Conservation (phyloP, 2,888 invertebrate genomes). For the Sinopyrophorus schimmeli region DNA sequence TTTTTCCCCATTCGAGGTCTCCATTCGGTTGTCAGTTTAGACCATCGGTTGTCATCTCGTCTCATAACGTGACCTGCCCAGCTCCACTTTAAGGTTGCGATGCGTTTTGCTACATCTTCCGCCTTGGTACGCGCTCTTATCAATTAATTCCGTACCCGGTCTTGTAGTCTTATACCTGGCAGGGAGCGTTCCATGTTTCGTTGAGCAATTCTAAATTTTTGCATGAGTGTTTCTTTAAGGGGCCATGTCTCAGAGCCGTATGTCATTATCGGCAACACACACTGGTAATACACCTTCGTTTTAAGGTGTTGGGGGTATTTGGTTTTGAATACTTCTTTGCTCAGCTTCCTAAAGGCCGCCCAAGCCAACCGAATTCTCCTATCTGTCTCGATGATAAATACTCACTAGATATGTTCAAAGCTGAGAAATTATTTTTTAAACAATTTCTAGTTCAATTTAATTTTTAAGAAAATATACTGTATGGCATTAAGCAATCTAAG, state of each 20-base stretch:
- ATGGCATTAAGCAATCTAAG: too few species aligned
- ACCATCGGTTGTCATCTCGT: not conserved
- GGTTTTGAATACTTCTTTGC: not conserved
- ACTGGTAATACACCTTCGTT: not conserved
- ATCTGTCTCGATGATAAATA: not conserved
- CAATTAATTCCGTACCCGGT: not conserved
- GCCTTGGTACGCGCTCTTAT: not conserved
- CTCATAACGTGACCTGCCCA: not conserved
- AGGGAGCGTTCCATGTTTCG: not conserved
- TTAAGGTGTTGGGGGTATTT: not conserved
- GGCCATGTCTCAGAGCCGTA: not conserved
- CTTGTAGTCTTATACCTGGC: slow-evolving; percentile 1
- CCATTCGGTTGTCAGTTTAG: not conserved
- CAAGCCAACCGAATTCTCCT: not conserved
- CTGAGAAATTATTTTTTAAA: too few species aligned
- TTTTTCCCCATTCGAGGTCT: not conserved
- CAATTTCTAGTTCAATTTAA: too few species aligned
- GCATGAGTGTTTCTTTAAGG: not conserved
- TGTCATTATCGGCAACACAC: not conserved
- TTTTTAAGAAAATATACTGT: too few species aligned
- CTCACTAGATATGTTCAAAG: too few species aligned
- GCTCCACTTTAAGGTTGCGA: not conserved
- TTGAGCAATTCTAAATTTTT: not conserved
- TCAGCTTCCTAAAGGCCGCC: not conserved
- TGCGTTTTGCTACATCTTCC: not conserved